phyloP scores from a whole-genome alignment of 2,797 vertebrate species.

The Chelidonichthys spinosus region DNA sequence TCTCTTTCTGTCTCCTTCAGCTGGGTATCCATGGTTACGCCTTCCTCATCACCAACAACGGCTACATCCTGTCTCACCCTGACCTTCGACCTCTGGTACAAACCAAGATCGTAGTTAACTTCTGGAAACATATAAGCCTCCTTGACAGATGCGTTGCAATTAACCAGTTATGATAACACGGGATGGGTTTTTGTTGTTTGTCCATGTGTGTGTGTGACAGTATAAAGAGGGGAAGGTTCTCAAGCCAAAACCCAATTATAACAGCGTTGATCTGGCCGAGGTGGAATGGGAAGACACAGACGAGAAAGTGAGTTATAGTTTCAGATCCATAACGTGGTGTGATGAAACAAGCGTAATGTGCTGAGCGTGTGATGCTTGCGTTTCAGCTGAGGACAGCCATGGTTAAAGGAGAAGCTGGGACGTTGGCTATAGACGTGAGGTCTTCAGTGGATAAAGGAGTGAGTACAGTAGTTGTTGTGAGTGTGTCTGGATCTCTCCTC shows the following conservation, averaged over 20 bases:
- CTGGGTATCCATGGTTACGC: slow-evolving; percentile 95
- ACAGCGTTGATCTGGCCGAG: slow-evolving; percentile 95
- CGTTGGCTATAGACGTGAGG: slow-evolving; percentile 90
- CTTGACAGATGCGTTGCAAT: not conserved
- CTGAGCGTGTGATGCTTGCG: slow-evolving; percentile 22
- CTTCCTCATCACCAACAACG: slow-evolving; percentile 95
- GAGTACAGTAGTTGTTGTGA: slow-evolving; percentile 67
- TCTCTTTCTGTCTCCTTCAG: slow-evolving; percentile 72
- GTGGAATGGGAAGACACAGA: slow-evolving; percentile 96
- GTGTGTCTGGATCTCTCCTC: not conserved
- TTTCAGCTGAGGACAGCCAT: slow-evolving; percentile 94
- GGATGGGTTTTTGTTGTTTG: not conserved
- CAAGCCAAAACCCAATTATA: slow-evolving; percentile 96
- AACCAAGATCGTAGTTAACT: not conserved
- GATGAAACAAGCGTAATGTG: not conserved
- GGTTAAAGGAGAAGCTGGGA: slow-evolving; percentile 94
- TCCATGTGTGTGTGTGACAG: slow-evolving; percentile 70
- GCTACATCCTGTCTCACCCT: slow-evolving; percentile 96
- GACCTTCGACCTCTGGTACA: slow-evolving; percentile 94
- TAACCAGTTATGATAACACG: too few relatives aligned
- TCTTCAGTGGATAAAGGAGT: slow-evolving; percentile 94
- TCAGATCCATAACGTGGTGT: too few relatives aligned
- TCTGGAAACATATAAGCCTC: not conserved
- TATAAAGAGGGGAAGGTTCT: slow-evolving; percentile 95
- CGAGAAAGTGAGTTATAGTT: slow-evolving; percentile 86